Conservation (phyloP, 2,113 vertebrate species). For the Carlito syrichta region DNA sequence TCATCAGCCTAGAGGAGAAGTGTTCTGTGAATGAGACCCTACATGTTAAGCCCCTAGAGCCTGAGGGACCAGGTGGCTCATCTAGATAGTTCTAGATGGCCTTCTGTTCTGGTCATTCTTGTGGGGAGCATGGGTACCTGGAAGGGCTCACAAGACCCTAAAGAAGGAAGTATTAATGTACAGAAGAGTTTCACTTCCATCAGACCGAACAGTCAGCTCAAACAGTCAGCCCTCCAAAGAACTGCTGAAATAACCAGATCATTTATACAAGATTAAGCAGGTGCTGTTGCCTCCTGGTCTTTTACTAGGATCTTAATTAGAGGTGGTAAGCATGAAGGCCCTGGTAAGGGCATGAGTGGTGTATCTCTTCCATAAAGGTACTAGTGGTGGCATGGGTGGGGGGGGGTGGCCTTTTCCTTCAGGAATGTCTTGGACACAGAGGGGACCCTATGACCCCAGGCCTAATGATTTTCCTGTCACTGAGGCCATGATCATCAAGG, state of each 20-base stretch:
- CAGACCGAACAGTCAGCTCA: slow-evolving; percentile 87
- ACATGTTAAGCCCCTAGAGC: slow-evolving; percentile 83
- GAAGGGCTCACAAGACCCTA: slow-evolving; percentile 81
- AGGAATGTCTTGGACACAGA: neutral
- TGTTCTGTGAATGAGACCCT: slow-evolving; percentile 80
- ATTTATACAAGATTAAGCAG: slow-evolving; percentile 91
- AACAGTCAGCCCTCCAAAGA: slow-evolving; percentile 89
- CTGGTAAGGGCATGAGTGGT: too few relatives aligned
- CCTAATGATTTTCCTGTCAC: neutral
- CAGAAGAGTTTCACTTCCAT: slow-evolving; percentile 91
- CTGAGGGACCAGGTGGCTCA: slow-evolving; percentile 59
- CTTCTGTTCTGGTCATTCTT: slow-evolving; percentile 88
- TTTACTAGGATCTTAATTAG: neutral
- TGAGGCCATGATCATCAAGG: neutral
- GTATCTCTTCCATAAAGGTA: neutral
- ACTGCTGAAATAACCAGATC: slow-evolving; percentile 89
- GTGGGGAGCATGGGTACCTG: slow-evolving; percentile 80
- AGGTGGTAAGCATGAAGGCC: neutral
- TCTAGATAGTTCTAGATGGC: slow-evolving; percentile 82
- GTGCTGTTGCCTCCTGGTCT: slow-evolving; percentile 83
- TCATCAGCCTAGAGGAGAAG: slow-evolving; percentile 90
- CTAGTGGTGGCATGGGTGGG: neutral
- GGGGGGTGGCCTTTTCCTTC: too few relatives aligned
- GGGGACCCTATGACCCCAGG: neutral
- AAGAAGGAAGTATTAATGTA: slow-evolving; percentile 83